Evolutionary conservation across 2,113 vertebrate genomes (phyloP), one percentile per base, ranked within the genome.

Genomic region (Polypterus bichir): DNA sequence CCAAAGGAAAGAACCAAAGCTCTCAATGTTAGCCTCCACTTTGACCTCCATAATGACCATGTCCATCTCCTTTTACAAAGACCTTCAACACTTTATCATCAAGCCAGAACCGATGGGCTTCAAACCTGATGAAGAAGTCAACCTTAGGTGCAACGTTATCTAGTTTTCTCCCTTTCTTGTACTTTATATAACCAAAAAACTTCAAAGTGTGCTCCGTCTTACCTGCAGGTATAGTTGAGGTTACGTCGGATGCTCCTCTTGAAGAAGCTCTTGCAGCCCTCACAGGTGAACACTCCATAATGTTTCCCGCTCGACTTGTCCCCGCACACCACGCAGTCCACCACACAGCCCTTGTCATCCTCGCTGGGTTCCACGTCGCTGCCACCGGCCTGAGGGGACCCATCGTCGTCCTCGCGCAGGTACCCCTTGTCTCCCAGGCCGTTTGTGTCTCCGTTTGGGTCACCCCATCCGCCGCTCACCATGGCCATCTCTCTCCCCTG

Each of bases 231-330:
- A 79, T 96, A 96, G 78, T 85, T 94, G 63, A 96, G 90, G 78
- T 92, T 96, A 49, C 92, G 82, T 3, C 93, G 75, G 64, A 96
- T 88, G 79, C 92, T 94, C 59, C 93, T 81, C 74, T 96, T 94
- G 81, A 94, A 94, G 79, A 94, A 96, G 81, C 92, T 94, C 79
- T 96, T 96, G 85, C 93, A 94, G 61, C 92, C 93, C 62, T 96
- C 93, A 64, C 93, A 96, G 65, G 93, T 96, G 79, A 93, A 94
- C 52, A 93, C 92, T 0, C 92, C 93, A 70, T 97, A 95, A 65
- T 97, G 93, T 7, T 94, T 94, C 49, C 92, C 92, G 56, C 91
- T 93, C 67, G 91, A 92, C 72, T 92, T 91, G 82, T 92, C 91
- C 45, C 92, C 90, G 61, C 92, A 93, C 66, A 94, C 92, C 71